A percentile compares a stretch with the other conserved stretches of the same genome.
Evolutionary conservation across 2,113 vertebrate genomes (phyloP).

Genomic region (Polypterus bichir): DNA sequence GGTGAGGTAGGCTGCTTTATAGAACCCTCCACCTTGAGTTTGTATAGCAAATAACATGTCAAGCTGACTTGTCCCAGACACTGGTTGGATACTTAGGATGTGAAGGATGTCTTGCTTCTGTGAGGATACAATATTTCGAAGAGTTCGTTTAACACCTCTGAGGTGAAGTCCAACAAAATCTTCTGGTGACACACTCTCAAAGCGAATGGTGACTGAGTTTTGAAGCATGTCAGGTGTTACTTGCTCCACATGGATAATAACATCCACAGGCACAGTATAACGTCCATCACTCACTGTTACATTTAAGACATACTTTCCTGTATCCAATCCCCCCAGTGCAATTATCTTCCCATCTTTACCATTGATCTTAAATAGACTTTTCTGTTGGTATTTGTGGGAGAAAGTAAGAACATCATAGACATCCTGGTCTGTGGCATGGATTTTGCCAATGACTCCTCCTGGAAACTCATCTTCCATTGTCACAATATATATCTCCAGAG

Average conservation of each 20-base stretch:
- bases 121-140: slow-evolving; percentile 60
- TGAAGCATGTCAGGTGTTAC: slow-evolving; percentile 72
- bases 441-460: slow-evolving; percentile 88
- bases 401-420: slow-evolving; percentile 84
- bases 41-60: slow-evolving; percentile 85
- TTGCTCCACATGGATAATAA: slow-evolving; percentile 78
- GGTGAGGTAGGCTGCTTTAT: slow-evolving; percentile 82
- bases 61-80: slow-evolving; percentile 71
- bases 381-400: slow-evolving; percentile 74
- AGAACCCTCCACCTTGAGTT: slow-evolving; percentile 62
- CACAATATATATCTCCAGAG: slow-evolving; percentile 83
- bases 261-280: slow-evolving; percentile 75
- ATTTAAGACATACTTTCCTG: slow-evolving; percentile 74
- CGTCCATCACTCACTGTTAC: slow-evolving; percentile 87
- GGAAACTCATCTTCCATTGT: slow-evolving; percentile 97
- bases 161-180: slow-evolving; percentile 82
- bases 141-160: slow-evolving; percentile 62
- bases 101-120: slow-evolving; percentile 71
- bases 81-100: slow-evolving; percentile 87
- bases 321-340: slow-evolving; percentile 79
- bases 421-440: slow-evolving; percentile 88
- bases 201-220: slow-evolving; percentile 83
- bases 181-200: slow-evolving; percentile 75
- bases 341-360: slow-evolving; percentile 84
- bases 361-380: slow-evolving; percentile 87